Conservation (phyloP, 2,888 invertebrate genomes). For the Microplitis manilae region DNA sequence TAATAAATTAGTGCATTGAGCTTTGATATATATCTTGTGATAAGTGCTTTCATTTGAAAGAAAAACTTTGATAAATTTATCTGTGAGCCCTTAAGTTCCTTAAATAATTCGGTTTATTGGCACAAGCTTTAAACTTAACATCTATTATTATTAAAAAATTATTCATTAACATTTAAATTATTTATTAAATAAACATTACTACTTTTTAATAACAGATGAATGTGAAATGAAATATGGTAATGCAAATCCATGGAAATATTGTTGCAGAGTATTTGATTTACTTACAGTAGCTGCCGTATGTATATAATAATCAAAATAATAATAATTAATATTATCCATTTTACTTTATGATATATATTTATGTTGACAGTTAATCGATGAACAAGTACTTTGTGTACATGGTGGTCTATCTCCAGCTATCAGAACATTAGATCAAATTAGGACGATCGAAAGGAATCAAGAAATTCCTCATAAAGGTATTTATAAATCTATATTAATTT, state of each 20-base stretch:
- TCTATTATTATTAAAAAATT: no score
- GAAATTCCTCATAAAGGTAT: slow-evolving; percentile 96
- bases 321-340: slow-evolving; percentile 11
- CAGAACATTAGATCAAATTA: slow-evolving; percentile 96
- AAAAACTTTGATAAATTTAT: no score
- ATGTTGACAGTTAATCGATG: slow-evolving; percentile 89
- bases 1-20: not conserved
- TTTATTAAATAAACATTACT: slow-evolving; percentile 20
- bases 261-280: slow-evolving; percentile 97
- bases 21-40: not conserved
- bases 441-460: slow-evolving; percentile 94
- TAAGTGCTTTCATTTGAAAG: no score
- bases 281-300: slow-evolving; percentile 96
- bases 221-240: slow-evolving; percentile 99
- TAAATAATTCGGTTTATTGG: no score
- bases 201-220: slow-evolving; percentile 79
- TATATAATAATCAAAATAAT: slow-evolving; percentile 51
- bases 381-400: slow-evolving; percentile 96
- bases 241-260: slow-evolving; percentile 98
- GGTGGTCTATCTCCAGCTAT: slow-evolving; percentile 98
- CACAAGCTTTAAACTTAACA: no score
- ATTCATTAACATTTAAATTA: not conserved
- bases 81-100: no score
- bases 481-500: slow-evolving; percentile 17
- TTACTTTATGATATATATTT: slow-evolving; percentile 34